Conservation (phyloP, 1,140 invertebrate species). For the Papilio helenus region DNA sequence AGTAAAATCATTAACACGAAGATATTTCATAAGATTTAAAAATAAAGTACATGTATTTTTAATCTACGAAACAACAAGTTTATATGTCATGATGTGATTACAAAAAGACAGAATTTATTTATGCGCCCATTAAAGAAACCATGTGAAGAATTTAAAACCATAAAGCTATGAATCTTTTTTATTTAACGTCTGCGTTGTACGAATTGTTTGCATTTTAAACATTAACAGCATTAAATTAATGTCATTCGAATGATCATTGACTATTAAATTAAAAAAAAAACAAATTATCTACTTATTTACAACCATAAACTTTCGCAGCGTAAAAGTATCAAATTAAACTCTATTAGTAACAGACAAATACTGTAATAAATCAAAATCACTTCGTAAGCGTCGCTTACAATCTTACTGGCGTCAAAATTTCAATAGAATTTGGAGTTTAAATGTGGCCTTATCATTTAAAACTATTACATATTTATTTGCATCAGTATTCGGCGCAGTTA, state of each 20-base stretch:
- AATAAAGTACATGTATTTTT: neutral
- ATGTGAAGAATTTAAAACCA: conserved; percentile 13
- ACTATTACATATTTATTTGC: too few relatives aligned
- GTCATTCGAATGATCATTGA: conserved; percentile 3
- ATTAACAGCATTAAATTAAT: neutral
- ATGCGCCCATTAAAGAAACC: conserved; percentile 18
- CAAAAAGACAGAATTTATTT: conserved; percentile 13
- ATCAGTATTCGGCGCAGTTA: too few relatives aligned
- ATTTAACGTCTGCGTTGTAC: conserved; percentile 21
- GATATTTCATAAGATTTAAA: neutral
- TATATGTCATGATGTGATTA: neutral
- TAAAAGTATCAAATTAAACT: too few relatives aligned
- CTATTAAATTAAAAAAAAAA: conserved; percentile 5
- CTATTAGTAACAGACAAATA: too few relatives aligned
- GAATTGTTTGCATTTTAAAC: conserved; percentile 20
- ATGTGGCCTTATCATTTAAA: too few relatives aligned
- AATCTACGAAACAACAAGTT: neutral
- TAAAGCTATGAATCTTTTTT: conserved; percentile 29
- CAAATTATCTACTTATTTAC: neutral
- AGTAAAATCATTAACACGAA: neutral
- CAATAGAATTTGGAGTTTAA: too few relatives aligned
- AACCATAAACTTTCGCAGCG: too few relatives aligned
- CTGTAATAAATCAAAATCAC: too few relatives aligned
- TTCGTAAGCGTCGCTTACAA: too few relatives aligned
- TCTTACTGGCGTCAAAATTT: too few relatives aligned